Evolutionary conservation across 2,888 invertebrate species (phyloP), one percentile per base, ranked within the genome.

Genomic region (Phengaris arion): DNA sequence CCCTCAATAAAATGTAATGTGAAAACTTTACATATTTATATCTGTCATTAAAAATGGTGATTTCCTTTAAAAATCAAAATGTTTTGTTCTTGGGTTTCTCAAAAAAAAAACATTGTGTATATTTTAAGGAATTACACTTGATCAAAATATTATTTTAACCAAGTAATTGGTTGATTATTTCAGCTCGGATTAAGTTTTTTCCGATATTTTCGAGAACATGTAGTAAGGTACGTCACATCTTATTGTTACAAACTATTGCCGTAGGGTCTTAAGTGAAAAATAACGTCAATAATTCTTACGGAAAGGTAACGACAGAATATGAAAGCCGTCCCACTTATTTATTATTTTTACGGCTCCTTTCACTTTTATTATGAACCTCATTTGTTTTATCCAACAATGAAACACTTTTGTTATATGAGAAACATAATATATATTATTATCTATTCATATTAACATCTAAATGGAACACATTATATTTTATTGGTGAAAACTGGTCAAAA

Each of bases 221-320:
- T 82, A 78, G 88, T 89, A 89, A 81, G 83, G 84, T 82, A 74
- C 74, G 75, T 77, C 76, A 79, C 74, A 75, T 75, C 76, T 79
- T 77, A 78, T 77, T 76, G 75, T 77, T 77, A 77, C 79, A 79
- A 79, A 79, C 78, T 79, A 79, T 77, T 78, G 77, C 78, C 76
- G 77, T 76, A 75, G 78, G 78, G 78, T 79, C 78, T 76, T 83
- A 83, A 80, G 83, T 85, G 83, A 85, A 83, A 82, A 83, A 84
- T 88, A 86, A 85, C 82, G 83, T 82, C 83, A 80, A 81, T 81
- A 81, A 81, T 80, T 79, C 81, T 81, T 81, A 82, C 76, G 80
- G 82, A 84, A 85, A 86, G 85, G 86, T 84, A 84, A 85, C 83
- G 82, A 82, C 80, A 79, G 83, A 81, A 84, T 83, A 83, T 85